These are phyloP conservation scores for Philotrypesis tridentata DNA, from an alignment of 1,140 invertebrate genomes.

Conservation along the genomic window DNA sequence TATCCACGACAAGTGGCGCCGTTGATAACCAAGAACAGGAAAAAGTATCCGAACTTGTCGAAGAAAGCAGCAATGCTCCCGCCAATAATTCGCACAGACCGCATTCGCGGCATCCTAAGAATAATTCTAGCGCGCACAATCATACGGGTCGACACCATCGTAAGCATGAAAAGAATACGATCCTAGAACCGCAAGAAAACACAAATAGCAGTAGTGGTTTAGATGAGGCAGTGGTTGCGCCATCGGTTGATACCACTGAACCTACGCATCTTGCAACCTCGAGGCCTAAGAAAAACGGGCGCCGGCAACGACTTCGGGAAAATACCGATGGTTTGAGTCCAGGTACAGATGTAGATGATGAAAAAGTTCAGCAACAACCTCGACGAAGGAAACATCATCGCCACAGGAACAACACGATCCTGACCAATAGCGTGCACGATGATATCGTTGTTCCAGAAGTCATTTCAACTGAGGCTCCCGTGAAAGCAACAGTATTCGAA, in stretches of 20 bases:
- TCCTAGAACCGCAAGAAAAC: not conserved
- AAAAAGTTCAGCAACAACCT: constrained; percentile 55
- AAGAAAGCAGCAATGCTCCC: not conserved
- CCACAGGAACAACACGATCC: constrained; percentile 63
- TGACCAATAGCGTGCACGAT: constrained; percentile 67
- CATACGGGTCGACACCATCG: constrained; percentile 66
- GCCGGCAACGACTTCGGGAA: constrained; percentile 58
- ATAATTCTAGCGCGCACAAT: not conserved
- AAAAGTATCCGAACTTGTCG: not conserved
- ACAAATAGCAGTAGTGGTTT: constrained; percentile 37
- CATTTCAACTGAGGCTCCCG: not conserved
- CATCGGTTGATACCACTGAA: constrained; percentile 32
- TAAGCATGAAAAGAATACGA: constrained; percentile 59
- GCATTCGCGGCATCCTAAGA: constrained; percentile 22
- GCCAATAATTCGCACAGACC: constrained; percentile 26
- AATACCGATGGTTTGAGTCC: constrained; percentile 11
- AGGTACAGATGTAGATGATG: constrained; percentile 51
- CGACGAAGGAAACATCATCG: constrained; percentile 61
- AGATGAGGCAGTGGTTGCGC: not conserved
- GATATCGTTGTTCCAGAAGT: not conserved
- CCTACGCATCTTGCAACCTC: constrained; percentile 36
- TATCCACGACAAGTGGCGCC: constrained; percentile 50
- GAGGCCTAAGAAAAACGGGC: constrained; percentile 54
- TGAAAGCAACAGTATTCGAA: not conserved
- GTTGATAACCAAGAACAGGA: constrained; percentile 35